These are phyloP conservation scores for Xenops minutus DNA, from an alignment of 2,797 vertebrate genomes.

Conservation along the genomic window DNA sequence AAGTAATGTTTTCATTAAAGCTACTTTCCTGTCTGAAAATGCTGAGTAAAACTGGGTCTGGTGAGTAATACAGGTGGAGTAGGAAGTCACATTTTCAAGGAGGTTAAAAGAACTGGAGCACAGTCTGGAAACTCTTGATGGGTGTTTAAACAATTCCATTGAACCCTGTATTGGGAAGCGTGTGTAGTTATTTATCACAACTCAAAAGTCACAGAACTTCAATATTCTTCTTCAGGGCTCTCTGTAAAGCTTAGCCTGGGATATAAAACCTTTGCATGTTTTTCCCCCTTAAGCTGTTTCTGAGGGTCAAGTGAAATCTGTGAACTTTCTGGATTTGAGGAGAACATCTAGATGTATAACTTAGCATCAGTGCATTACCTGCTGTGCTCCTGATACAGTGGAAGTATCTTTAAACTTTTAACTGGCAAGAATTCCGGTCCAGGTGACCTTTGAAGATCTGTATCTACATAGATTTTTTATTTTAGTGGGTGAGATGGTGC, in stretches of 20 bases:
- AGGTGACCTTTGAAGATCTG: not conserved
- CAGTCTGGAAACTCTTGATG: not conserved
- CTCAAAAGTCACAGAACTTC: not conserved
- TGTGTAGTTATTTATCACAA: not conserved
- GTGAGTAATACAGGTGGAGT: not conserved
- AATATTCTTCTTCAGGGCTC: not conserved
- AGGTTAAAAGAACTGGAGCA: not conserved
- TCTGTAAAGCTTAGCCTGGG: not conserved
- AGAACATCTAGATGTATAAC: not conserved
- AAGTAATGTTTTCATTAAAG: not conserved
- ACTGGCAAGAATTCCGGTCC: not conserved
- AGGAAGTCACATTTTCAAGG: not conserved
- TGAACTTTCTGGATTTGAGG: not conserved
- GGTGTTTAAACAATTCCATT: not conserved
- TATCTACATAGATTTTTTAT: not conserved
- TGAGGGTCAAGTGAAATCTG: not conserved
- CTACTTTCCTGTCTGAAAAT: not conserved
- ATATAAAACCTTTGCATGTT: fast-evolving
- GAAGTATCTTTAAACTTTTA: not conserved
- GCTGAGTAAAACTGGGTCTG: not conserved
- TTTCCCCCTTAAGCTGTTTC: not conserved
- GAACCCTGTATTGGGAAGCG: fast-evolving
- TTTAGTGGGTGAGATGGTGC: not conserved
- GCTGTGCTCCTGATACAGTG: not conserved
- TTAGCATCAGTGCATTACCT: not conserved